A percentile compares a stretch with the other conserved stretches of the same genome.
These are phyloP conservation scores for Xanthorhoe spadicearia DNA, from an alignment of 2,888 invertebrate genomes.

Conservation along the genomic window DNA sequence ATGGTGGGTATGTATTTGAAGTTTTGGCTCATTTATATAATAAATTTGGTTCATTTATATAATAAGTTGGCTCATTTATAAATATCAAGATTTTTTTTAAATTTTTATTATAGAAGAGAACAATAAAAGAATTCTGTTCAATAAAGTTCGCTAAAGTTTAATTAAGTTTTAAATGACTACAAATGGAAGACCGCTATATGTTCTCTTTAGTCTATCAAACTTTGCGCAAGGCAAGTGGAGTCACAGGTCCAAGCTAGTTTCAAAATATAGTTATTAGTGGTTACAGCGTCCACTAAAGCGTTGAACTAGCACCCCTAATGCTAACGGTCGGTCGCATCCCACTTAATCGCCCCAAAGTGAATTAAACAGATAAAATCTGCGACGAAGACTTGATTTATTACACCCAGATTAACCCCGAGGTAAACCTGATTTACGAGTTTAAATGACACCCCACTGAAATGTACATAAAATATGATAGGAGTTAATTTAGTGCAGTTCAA, in stretches of 20 bases:
- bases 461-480: slow-evolving; percentile 39
- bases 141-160: too few species aligned
- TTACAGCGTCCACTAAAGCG: slow-evolving; percentile 10
- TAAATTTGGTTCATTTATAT: too few species aligned
- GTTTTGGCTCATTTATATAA: too few species aligned
- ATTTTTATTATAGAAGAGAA: too few species aligned
- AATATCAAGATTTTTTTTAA: too few species aligned
- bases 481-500: slow-evolving; percentile 32
- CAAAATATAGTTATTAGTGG: background rate
- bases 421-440: slow-evolving; percentile 44
- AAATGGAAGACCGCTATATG: too few species aligned
- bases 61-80: too few species aligned
- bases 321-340: slow-evolving; percentile 36
- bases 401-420: slow-evolving; percentile 48
- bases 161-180: too few species aligned
- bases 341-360: slow-evolving; percentile 58
- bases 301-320: slow-evolving; percentile 27
- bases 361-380: slow-evolving; percentile 61
- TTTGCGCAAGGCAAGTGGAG: too few species aligned
- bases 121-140: too few species aligned
- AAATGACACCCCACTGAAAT: slow-evolving; percentile 43
- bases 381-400: slow-evolving; percentile 54
- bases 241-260: background rate
- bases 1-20: too few species aligned
- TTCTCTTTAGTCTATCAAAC: too few species aligned